A percentile compares a stretch with the other conserved stretches of the same genome.
phyloP scores from a whole-genome alignment of 64 coral and sea anemone species.

The Stichodactyla mertensii region DNA sequence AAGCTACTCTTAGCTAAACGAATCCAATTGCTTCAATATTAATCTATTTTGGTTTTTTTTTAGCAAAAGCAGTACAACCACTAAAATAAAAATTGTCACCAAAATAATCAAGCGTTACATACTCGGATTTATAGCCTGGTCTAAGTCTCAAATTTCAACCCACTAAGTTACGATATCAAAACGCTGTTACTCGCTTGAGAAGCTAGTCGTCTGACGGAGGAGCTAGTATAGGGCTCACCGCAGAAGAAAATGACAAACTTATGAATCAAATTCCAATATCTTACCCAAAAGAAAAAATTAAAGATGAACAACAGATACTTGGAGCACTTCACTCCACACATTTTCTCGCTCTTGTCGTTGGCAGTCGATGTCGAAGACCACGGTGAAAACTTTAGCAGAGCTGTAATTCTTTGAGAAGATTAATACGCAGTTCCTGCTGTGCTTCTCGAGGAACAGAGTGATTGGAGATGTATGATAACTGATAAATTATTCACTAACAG shows the following conservation, averaged over 20 bases:
- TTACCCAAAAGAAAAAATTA: constrained; percentile 92
- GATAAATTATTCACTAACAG: background rate
- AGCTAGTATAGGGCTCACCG: background rate
- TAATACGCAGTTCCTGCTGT: background rate
- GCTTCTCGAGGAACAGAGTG: background rate
- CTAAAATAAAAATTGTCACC: too few species aligned
- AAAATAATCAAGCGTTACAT: too few species aligned
- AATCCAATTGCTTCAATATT: too few species aligned
- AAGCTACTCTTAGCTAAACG: too few species aligned
- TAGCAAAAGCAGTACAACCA: too few species aligned
- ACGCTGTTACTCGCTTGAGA: too few species aligned
- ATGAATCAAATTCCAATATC: constrained; percentile 14
- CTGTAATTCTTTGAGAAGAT: background rate
- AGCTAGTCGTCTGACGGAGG: background rate
- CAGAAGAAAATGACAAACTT: background rate
- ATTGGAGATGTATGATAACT: background rate
- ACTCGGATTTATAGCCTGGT: too few species aligned
- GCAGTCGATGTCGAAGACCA: background rate
- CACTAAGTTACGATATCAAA: background rate
- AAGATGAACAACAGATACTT: constrained; percentile 75
- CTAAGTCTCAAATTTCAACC: too few species aligned
- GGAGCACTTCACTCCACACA: constrained; percentile 75
- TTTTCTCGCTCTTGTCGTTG: background rate
- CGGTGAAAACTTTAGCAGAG: background rate
- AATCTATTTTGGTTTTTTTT: too few species aligned